Base-by-base conservation (phyloP, 2,113 vertebrate species). In the Lepus timidus region DNA sequence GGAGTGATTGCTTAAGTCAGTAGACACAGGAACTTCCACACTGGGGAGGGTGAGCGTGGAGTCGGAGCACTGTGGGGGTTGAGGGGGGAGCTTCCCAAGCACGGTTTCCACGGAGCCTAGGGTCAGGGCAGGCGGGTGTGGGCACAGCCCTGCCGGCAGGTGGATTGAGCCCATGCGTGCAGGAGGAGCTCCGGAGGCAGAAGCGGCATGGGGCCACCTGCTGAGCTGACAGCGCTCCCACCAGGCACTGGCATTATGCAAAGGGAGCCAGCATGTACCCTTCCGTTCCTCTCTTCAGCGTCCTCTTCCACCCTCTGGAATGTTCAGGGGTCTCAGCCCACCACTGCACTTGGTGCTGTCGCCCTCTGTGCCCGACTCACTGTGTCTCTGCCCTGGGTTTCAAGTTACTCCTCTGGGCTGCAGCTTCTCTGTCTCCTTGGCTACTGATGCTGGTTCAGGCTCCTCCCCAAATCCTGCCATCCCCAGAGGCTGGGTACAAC, bases 131-230 rank as follows among this genome's bases (percentile, higher is more conserved):
- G 36, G 58, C 0, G 6, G 67, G 33, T 2, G 23, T 12, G 58
- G 36, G 27, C 64, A 17, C 17, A 3, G 16, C 23, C 14, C 1
- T 3, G 29, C 6, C 20, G 19, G 51, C 8, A 58, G 19, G 19
- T 58, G 55, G 14, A 58, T 19, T 0, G 61, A 10, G 52, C 3
- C 5, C 11, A 36, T 9, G 5, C 1, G 0, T 4, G 0, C 4
- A 8, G 76, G 78, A 39, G 4, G 80, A 36, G 33, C 71, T 33
- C 22, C 13, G 29, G 22, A 49, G 23, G 31, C 20, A 29, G 27
- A 51, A 4, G 36, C 1, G 14, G 20, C 22, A 2, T 25, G 31
- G 7, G 23, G 7, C 29, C 81, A 4, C 58, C 51, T 49, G 55
- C 82, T 33, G 49, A 74, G 19, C 16, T 5, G n/a, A 27, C 6